Evolutionary conservation across 1,140 invertebrate species (phyloP).

Genomic region (Pachyrhynchus sulphureomaculatus): DNA sequence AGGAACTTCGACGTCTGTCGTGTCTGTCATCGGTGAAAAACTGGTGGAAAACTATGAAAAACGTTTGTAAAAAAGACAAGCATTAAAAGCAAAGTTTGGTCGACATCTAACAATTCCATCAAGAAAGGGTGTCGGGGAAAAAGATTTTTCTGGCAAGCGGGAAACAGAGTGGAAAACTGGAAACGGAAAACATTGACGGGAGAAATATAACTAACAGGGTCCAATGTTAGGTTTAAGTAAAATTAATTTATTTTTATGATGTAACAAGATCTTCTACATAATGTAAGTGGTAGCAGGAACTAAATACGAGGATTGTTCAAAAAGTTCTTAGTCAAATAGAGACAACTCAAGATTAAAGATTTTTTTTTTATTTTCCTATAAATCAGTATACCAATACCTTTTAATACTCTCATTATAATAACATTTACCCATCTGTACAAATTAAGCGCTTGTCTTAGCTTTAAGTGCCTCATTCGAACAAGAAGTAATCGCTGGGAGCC

Average conservation of each 20-base stretch:
- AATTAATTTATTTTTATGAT: constrained; percentile 11
- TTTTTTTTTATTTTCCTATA: too few relatives aligned
- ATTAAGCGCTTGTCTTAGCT: too few relatives aligned
- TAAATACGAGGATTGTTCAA: too few relatives aligned
- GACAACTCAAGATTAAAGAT: too few relatives aligned
- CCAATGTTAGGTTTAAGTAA: constrained; percentile 16
- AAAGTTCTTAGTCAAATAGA: too few relatives aligned
- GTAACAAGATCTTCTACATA: too few relatives aligned
- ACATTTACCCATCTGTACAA: too few relatives aligned
- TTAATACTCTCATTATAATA: too few relatives aligned
- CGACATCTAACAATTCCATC: constrained; percentile 29
- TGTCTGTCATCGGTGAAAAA: constrained; percentile 10
- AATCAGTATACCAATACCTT: too few relatives aligned
- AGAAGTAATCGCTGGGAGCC: too few relatives aligned
- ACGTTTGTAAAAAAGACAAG: constrained; percentile 16
- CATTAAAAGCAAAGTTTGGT: constrained; percentile 38
- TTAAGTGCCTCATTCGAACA: too few relatives aligned
- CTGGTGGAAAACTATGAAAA: constrained; percentile 23
- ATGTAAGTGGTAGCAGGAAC: too few relatives aligned
- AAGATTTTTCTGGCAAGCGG: constrained; percentile 3
- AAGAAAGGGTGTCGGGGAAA: constrained; percentile 16
- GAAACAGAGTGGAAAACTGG: constrained; percentile 16
- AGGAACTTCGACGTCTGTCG: constrained; percentile 12
- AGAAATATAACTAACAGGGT: constrained; percentile 18
- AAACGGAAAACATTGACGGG: constrained; percentile 20